Conservation (phyloP, 2,113 vertebrate species). For the Scortum barcoo region DNA sequence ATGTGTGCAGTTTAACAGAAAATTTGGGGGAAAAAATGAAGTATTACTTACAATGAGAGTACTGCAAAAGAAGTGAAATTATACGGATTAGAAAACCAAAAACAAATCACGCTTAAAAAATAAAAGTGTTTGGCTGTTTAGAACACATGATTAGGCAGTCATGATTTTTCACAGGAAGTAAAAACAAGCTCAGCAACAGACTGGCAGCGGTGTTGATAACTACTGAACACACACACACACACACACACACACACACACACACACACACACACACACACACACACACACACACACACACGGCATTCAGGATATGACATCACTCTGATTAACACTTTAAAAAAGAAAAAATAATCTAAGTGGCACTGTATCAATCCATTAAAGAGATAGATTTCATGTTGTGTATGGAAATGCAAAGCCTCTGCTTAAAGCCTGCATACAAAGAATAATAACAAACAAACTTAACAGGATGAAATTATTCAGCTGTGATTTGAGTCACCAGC, state of each 20-base stretch:
- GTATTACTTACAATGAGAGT: not conserved
- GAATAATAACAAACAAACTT: constrained; percentile 56
- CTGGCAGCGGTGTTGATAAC: not conserved
- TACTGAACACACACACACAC: not conserved
- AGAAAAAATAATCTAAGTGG: constrained; percentile 3
- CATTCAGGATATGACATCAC: constrained; percentile 22
- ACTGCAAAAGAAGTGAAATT: constrained; percentile 39
- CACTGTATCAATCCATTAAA: constrained; percentile 34
- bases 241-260: not conserved
- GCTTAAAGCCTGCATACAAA: constrained; percentile 57
- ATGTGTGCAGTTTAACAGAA: constrained; percentile 14
- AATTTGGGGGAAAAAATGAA: constrained; percentile 17
- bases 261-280: not conserved
- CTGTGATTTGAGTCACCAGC: constrained; percentile 42
- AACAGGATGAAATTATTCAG: constrained; percentile 58
- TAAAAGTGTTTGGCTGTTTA: constrained; percentile 42
- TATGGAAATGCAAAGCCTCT: constrained; percentile 31
- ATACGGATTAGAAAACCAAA: constrained; percentile 36
- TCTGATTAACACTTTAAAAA: constrained; percentile 24
- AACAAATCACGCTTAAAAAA: constrained; percentile 19
- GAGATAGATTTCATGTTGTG: constrained; percentile 40
- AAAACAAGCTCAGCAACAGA: constrained; percentile 26
- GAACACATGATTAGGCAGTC: constrained; percentile 54
- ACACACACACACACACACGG: not conserved
- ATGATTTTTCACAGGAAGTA: constrained; percentile 46